Evolutionary conservation across 2,797 vertebrate species (phyloP), one percentile per base, ranked within the genome.

Genomic region (Bradypodion pumilum): DNA sequence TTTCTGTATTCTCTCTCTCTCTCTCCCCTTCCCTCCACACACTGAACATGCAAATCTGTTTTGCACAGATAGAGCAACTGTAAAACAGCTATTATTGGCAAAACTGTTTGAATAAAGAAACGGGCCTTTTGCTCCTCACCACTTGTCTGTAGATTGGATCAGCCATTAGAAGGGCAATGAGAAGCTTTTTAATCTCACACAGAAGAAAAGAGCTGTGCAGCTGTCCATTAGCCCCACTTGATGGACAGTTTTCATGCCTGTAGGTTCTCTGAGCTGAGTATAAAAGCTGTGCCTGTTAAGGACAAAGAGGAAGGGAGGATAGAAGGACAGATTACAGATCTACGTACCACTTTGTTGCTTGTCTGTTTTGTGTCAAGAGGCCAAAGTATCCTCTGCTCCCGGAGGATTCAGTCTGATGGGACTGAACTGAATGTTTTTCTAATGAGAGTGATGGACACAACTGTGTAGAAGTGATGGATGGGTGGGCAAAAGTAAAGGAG

Each of bases 141-240:
- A 0, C 0, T 69, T 85, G 1, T 23, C 68, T 69, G 9, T 62
- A 62, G 2, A 85, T 25, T 37, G 7, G 52, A 79, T 42, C 49
- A 21, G 59, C 49, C 25, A 40, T 9, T 1, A 19, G 0, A 0
- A 5, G 27, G 0, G 1, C 42, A 9, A 3, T 32, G 35, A 78
- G 46, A 60, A 40, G 40, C 62, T 60, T 76, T 5, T n/a, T 37
- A 69, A n/a, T 16, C 2, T 1, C 32, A 68, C 32, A 74, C 23
- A 19, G 3, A 29, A 74, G 46, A 69, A 56, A 56, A 40, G 13
- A 32, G 19, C 4, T 29, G 4, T 3, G 0, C 16, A 1, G n/a
- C 8, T 59, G 42, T 0, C 0, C 27, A 9, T 32, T 12, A 44
- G 70, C 2, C 0, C 7, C 0, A 1, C 16, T 27, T 19, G 44